Percentiles rank a stretch among this genome's conserved stretches.
These are phyloP conservation scores for Pocillopora grandis DNA, from an alignment of 92 coral and sea anemone species.

Conservation along the genomic window DNA sequence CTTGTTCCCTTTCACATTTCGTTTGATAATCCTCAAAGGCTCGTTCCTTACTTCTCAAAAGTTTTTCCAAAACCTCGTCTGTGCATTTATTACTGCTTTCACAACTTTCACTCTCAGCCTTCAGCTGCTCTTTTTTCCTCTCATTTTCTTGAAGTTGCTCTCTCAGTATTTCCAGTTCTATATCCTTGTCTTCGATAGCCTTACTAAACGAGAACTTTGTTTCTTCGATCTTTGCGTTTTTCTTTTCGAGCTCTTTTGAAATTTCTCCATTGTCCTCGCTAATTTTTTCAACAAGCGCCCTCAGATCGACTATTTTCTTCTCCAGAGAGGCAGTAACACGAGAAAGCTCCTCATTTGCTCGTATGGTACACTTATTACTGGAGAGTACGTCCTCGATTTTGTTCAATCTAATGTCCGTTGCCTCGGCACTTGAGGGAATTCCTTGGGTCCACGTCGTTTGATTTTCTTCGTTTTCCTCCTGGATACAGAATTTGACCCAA, in stretches of 20 bases:
- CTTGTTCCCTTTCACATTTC: conserved; percentile 12
- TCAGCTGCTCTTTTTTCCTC: background rate
- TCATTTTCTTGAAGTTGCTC: conserved; percentile 28
- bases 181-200: conserved; percentile 24
- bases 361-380: conserved; percentile 4
- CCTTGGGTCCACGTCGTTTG: background rate
- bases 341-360: conserved; percentile 20
- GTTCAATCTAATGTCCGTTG: background rate
- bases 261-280: conserved; percentile 1
- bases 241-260: conserved; percentile 27
- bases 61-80: conserved; percentile 8
- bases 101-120: too few species aligned
- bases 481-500: conserved; percentile 23
- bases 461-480: conserved; percentile 18
- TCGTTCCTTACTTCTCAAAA: conserved; percentile 15
- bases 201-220: conserved; percentile 3
- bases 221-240: conserved; percentile 27
- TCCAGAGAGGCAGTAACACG: conserved; percentile 13
- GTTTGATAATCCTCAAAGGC: background rate
- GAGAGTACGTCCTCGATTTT: conserved; percentile 22
- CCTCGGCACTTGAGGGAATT: background rate
- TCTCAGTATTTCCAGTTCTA: conserved; percentile 31
- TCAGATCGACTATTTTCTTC: conserved; percentile 7
- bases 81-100: background rate
- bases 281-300: conserved; percentile 2